These are phyloP conservation scores for Ammodramus savannarum DNA, from an alignment of 2,113 vertebrate species.

Conservation along the genomic window DNA sequence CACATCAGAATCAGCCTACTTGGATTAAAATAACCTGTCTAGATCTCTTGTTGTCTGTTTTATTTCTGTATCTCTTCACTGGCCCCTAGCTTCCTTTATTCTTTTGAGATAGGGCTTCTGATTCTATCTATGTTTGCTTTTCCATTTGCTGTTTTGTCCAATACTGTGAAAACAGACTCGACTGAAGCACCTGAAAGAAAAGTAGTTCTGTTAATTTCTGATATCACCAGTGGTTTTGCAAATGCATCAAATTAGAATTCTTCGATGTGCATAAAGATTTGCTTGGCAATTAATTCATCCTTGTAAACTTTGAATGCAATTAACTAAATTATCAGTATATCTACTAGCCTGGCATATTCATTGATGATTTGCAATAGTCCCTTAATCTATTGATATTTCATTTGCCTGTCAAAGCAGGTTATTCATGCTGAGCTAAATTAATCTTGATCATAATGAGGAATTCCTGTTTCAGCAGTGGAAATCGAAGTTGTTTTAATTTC, in stretches of 20 bases:
- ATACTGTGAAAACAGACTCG: background rate
- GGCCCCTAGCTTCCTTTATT: background rate
- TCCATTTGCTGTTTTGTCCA: background rate
- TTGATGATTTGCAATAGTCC: background rate
- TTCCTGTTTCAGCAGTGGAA: background rate
- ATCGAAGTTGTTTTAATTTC: background rate
- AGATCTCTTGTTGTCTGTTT: background rate
- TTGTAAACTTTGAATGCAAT: background rate
- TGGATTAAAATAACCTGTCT: background rate
- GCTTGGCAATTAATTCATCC: background rate
- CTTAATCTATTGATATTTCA: constrained; percentile 10
- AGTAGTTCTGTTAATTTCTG: background rate
- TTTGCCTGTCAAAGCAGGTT: background rate
- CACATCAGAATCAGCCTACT: background rate
- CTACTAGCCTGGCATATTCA: background rate
- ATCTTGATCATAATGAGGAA: background rate
- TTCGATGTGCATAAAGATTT: background rate
- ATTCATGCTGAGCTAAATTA: background rate
- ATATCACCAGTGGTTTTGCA: background rate
- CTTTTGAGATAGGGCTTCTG: background rate
- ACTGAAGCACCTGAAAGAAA: background rate
- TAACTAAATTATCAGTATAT: background rate
- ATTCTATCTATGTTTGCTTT: background rate
- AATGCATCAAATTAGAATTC: background rate
- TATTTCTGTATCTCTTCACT: background rate